Base-by-base conservation (phyloP, 2,113 vertebrate species). In the Protobothrops mucrosquamatus region DNA sequence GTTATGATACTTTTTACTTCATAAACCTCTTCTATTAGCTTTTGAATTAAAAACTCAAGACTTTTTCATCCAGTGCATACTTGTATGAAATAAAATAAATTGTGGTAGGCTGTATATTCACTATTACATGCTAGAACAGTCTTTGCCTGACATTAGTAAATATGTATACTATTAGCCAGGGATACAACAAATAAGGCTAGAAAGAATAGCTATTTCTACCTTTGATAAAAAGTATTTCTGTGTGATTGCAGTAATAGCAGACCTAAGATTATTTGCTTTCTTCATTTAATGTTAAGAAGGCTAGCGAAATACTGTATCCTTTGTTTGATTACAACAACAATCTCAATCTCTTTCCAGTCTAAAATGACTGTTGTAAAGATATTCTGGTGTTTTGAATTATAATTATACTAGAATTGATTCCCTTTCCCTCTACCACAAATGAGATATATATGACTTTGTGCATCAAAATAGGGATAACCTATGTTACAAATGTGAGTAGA, bases 281-380 rank as follows among this genome's bases (percentile, higher is more conserved):
- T 89, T 85, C 56, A 51, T 94, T 96, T 94, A 91, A 95, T 93
- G 56, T 95, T 94, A 94, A 92, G 94, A 89, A 93, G 14, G 54
- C 93, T 92, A 90, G 85, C 94, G 93, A 94, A 95, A 96, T 57
- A 51, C 7, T 51, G 8, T 51, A 94, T 88, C 54, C 55, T 51
- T 92, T 94, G 87, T 93, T 94, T 0, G 15, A 93, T 94, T 92
- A 95, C 93, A 91, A 90, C 55, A 96, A 95, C 57, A 95, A 57
- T 74, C 90, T 95, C 88, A 90, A 46, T 55, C 64, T 93, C 57
- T 92, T 89, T 39, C 51, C 85, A 89, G 90, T 88, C 94, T 90
- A 93, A 96, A 96, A 92, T 88, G 94, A 94, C 93, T 92, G 95
- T 96, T 95, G 85, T 93, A 93, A 95, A 94, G 88, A 54, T 94